phyloP scores from a whole-genome alignment of 2,888 invertebrate species.

The Agrypnus murinus region DNA sequence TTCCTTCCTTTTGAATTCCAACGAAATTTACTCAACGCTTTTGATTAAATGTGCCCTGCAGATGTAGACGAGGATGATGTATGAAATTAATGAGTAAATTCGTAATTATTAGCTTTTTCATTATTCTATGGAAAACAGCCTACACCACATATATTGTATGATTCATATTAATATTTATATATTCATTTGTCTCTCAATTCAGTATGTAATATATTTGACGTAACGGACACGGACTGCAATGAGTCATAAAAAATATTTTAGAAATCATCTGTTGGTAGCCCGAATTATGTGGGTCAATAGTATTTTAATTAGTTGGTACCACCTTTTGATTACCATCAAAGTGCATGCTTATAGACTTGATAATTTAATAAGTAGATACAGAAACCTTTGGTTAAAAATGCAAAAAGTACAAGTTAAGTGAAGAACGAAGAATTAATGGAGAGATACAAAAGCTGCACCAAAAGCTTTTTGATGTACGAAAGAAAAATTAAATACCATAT shows the following conservation, averaged over 20 bases:
- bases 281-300: neutral
- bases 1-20: slow-evolving; percentile 44
- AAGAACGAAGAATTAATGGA: too few species aligned
- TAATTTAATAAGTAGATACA: too few species aligned
- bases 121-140: slow-evolving; percentile 38
- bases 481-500: too few species aligned
- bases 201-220: slow-evolving; percentile 2
- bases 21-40: slow-evolving; percentile 27
- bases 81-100: slow-evolving; percentile 46
- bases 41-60: slow-evolving; percentile 39
- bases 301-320: too few species aligned
- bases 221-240: neutral
- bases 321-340: neutral
- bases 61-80: slow-evolving; percentile 34
- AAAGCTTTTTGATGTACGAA: too few species aligned
- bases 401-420: too few species aligned
- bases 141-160: slow-evolving; percentile 28
- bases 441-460: too few species aligned
- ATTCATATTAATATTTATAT: slow-evolving; percentile 34
- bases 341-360: too few species aligned
- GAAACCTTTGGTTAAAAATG: too few species aligned
- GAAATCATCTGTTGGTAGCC: neutral
- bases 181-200: slow-evolving; percentile 12
- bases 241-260: slow-evolving; percentile 3
- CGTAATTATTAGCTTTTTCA: slow-evolving; percentile 41